phyloP scores from a whole-genome alignment of 2,113 vertebrate genomes.

The Arothron firmamentum region DNA sequence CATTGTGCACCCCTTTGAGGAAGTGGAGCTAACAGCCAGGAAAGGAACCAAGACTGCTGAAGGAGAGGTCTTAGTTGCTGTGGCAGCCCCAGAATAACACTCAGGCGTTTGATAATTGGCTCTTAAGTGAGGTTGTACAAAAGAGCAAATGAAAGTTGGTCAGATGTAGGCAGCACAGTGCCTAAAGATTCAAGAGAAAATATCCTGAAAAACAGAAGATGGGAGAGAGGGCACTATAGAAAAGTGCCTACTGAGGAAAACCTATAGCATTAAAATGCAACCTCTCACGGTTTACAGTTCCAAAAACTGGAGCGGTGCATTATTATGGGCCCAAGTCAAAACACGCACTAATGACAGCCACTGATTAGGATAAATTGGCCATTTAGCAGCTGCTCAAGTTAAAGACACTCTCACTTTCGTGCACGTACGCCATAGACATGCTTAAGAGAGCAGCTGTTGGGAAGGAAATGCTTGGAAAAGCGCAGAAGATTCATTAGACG shows the following conservation, averaged over 20 bases:
- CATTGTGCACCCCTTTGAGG: conserved; percentile 26
- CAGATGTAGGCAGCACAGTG: conserved; percentile 15
- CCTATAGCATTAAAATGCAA: conserved; percentile 15
- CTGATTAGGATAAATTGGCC: conserved; percentile 31
- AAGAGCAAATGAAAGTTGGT: conserved; percentile 33
- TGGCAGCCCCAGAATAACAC: conserved; percentile 53
- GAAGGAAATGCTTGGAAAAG: conserved; percentile 24
- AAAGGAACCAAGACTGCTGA: conserved; percentile 39
- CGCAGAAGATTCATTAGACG: conserved; percentile 27
- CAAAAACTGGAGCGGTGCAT: no score
- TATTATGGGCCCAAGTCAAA: background rate
- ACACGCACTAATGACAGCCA: conserved; percentile 27
- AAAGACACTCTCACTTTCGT: conserved; percentile 32
- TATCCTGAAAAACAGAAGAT: background rate
- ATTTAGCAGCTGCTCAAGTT: conserved; percentile 46
- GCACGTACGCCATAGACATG: conserved; percentile 30
- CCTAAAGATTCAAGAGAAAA: conserved; percentile 15
- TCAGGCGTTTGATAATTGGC: conserved; percentile 49
- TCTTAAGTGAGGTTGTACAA: conserved; percentile 45
- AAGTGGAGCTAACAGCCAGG: conserved; percentile 30
- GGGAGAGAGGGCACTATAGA: conserved; percentile 1
- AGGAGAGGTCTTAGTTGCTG: conserved; percentile 47
- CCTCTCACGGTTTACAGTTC: conserved; percentile 31
- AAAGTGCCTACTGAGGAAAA: conserved; percentile 8
- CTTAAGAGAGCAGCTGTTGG: conserved; percentile 41